These are phyloP conservation scores for Caenorhabditis brenneri DNA, from an alignment of 1,140 invertebrate species.

Conservation along the genomic window DNA sequence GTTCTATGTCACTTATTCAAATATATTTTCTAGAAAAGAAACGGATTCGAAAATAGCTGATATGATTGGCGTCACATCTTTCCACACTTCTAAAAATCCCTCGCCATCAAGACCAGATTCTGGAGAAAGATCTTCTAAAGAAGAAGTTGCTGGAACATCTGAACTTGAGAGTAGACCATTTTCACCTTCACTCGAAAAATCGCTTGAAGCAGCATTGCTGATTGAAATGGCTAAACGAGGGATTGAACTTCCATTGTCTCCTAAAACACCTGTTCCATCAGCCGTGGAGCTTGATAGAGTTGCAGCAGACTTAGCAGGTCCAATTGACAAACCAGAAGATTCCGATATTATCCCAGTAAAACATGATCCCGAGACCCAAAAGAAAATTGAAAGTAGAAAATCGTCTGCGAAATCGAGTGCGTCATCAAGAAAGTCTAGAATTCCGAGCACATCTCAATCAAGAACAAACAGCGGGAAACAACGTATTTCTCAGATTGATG, in stretches of 20 bases:
- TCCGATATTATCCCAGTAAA: background rate
- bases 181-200: background rate
- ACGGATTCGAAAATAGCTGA: conserved; percentile 42
- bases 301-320: background rate
- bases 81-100: background rate
- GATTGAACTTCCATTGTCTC: conserved; percentile 43
- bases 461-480: background rate
- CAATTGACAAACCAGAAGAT: background rate
- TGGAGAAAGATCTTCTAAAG: background rate
- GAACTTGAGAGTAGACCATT: background rate
- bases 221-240: conserved; percentile 38
- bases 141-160: background rate
- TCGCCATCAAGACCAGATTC: background rate
- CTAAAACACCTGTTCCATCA: background rate
- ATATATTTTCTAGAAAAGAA: conserved; percentile 21
- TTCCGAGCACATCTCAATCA: conserved; percentile 4
- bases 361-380: background rate
- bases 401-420: conserved; percentile 13
- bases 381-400: background rate
- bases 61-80: conserved; percentile 38
- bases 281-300: background rate
- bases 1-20: background rate
- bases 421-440: conserved; percentile 1
- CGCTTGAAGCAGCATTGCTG: conserved; percentile 25
- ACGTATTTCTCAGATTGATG: conserved; percentile 1